Evolutionary conservation across 2,113 vertebrate genomes (phyloP), one percentile per base, ranked within the genome.

Genomic region (Antechinus flavipes): DNA sequence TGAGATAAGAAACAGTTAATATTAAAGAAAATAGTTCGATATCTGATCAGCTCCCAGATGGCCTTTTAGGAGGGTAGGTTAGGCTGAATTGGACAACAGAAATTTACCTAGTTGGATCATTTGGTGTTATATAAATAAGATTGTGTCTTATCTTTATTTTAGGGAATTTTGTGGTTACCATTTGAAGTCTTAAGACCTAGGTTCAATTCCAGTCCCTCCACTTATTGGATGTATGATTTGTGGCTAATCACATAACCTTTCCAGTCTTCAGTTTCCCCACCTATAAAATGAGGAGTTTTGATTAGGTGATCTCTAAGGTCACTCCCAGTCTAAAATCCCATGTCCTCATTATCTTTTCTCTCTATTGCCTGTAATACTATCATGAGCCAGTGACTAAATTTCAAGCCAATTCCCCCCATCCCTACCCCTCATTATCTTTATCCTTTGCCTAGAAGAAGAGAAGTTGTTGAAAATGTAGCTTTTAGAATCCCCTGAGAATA

Each of bases 51-150:
- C 1, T 16, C 52, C 35, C 23, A 8, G 46, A n/a, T 42, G 56
- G 27, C 1, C 42, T 25, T n/a, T 76, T 3, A 9, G 54, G 47
- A 90, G 61, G 4, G 16, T 0, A 0, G 53, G 49, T 4, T 2
- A 89, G 12, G 27, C 56, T 19, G 46, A 14, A 2, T 16, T 23
- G 19, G 12, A 35, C 92, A 30, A 2, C 58, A 26, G 54, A 84
- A 30, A 25, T 7, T 10, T 56, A 42, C 58, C 26, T 23, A 68
- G 23, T 23, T 0, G 0, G 19, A 49, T 46, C 52, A 2, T 52
- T n/a, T 1, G 12, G 54, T 52, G 30, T 1, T 2, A 0, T 23
- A 0, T 24, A 68, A 11, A 49, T 91, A 46, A 47, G 52, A 26
- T 91, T 90, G 5, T 30, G 58, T 54, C 50, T 46, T 0, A 0